A percentile compares a stretch with the other conserved stretches of the same genome.
phyloP scores from a whole-genome alignment of 1,140 invertebrate genomes.

The Eriosoma lanigerum region DNA sequence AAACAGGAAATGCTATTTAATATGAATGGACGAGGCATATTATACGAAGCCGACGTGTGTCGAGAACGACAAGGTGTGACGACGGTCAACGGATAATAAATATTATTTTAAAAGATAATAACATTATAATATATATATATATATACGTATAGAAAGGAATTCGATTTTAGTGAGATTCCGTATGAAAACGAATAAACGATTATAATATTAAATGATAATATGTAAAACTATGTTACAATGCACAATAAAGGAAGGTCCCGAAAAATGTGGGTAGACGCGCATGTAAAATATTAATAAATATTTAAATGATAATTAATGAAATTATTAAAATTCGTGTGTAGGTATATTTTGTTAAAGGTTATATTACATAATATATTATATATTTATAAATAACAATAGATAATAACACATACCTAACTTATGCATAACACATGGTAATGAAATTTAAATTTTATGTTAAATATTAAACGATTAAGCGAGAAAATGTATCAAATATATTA shows the following conservation, averaged over 20 bases:
- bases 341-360: neutral
- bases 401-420: neutral
- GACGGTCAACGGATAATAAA: constrained; percentile 14
- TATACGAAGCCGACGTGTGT: neutral
- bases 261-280: constrained; percentile 31
- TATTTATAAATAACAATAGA: constrained; percentile 17
- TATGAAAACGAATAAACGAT: constrained; percentile 21
- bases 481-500: no score
- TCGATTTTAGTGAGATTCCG: constrained; percentile 23
- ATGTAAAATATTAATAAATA: neutral
- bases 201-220: constrained; percentile 39
- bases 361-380: no score
- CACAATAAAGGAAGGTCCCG: neutral
- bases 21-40: neutral
- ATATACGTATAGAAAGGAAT: neutral
- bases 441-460: neutral
- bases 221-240: constrained; percentile 13
- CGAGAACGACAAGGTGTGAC: constrained; percentile 18
- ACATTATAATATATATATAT: neutral
- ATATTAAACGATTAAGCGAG: neutral
- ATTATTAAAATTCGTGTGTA: constrained; percentile 35
- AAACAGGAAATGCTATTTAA: constrained; percentile 12
- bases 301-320: constrained; percentile 5
- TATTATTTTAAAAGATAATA: neutral
- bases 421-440: neutral